Percentiles rank a stretch among this genome's conserved stretches.
These are phyloP conservation scores for Odontamblyopus rebecca DNA, from an alignment of 2,797 vertebrate genomes.

Conservation along the genomic window DNA sequence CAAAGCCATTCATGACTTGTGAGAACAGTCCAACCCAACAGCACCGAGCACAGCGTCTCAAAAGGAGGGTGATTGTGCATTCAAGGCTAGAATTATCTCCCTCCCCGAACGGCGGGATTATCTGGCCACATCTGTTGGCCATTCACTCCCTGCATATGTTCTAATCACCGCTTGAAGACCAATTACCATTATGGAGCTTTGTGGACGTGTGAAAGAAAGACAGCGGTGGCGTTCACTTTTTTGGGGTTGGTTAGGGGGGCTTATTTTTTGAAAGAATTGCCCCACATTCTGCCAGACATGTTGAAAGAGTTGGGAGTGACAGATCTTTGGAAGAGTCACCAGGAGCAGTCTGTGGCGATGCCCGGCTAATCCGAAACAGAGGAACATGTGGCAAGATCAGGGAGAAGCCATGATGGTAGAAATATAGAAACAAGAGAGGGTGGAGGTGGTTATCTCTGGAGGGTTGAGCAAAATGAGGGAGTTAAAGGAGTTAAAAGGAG, in stretches of 20 bases:
- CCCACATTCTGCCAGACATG: slow-evolving; percentile 62
- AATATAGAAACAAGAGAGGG: background rate
- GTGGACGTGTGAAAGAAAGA: slow-evolving; percentile 73
- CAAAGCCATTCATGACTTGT: slow-evolving; percentile 20
- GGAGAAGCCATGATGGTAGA: slow-evolving; percentile 16
- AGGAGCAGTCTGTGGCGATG: slow-evolving; percentile 58
- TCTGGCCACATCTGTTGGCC: slow-evolving; percentile 75
- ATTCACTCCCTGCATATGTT: slow-evolving; percentile 68
- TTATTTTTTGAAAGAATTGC: slow-evolving; percentile 32
- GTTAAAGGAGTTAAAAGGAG: too few species aligned
- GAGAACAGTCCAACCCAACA: slow-evolving; percentile 22
- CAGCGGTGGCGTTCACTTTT: slow-evolving; percentile 55
- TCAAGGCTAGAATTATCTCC: slow-evolving; percentile 62
- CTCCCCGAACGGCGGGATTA: slow-evolving; percentile 62
- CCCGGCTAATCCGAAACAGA: slow-evolving; percentile 75
- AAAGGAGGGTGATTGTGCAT: slow-evolving; percentile 63
- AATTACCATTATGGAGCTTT: slow-evolving; percentile 71
- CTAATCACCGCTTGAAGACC: slow-evolving; percentile 65
- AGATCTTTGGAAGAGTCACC: slow-evolving; percentile 72
- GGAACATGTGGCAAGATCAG: slow-evolving; percentile 32
- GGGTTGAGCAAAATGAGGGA: too few species aligned
- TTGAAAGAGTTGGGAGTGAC: slow-evolving; percentile 70
- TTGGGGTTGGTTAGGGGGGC: background rate
- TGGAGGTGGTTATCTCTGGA: too few species aligned
- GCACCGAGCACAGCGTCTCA: slow-evolving; percentile 34